Conservation (phyloP, 2,888 invertebrate species). For the Plebejus anna region DNA sequence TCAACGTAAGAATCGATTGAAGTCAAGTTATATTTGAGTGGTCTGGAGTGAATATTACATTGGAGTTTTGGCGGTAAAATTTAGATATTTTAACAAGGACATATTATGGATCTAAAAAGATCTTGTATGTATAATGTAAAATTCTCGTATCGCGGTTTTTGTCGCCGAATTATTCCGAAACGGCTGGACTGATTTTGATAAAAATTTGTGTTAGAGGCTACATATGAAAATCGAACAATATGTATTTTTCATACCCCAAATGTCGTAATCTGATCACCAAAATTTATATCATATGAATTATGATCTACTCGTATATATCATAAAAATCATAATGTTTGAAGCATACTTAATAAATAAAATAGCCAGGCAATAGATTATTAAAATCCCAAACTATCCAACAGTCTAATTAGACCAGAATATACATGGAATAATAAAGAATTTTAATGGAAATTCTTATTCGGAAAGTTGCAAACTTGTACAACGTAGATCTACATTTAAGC, state of each 20-base stretch:
- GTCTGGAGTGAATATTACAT: neutral
- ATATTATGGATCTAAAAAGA: neutral
- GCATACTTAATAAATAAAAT: neutral
- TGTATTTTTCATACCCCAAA: no score
- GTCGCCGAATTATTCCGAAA: neutral
- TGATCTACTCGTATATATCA: no score
- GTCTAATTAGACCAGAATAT: neutral
- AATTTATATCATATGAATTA: neutral
- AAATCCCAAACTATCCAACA: neutral
- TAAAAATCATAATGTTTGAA: no score
- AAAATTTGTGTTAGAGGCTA: neutral
- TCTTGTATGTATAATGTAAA: neutral
- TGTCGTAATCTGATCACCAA: neutral
- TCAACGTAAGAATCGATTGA: neutral
- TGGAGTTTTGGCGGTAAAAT: neutral
- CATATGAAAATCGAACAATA: neutral
- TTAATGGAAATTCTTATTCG: constrained; percentile 18
- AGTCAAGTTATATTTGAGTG: neutral
- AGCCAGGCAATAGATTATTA: neutral
- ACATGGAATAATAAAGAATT: constrained; percentile 3
- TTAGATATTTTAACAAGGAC: no score
- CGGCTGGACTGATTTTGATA: neutral
- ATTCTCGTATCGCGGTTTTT: neutral
- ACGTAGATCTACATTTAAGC: constrained; percentile 1
- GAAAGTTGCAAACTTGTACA: constrained; percentile 22